phyloP scores from a whole-genome alignment of 2,797 vertebrate genomes.

The Enteromius paludinosus region DNA sequence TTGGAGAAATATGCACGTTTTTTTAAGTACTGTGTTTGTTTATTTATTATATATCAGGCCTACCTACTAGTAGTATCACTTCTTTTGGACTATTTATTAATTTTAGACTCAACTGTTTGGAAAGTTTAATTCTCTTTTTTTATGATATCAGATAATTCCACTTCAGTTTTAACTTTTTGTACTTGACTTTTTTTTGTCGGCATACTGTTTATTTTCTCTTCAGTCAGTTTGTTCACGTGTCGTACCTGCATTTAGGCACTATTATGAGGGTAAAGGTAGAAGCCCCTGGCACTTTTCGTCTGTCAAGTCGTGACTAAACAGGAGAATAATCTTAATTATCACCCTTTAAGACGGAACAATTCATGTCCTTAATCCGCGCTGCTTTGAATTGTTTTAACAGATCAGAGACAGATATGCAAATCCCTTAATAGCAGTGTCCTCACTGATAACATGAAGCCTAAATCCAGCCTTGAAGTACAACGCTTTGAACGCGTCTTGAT shows the following conservation, averaged over 20 bases:
- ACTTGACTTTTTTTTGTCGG: neutral
- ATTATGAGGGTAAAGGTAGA: conserved; percentile 4
- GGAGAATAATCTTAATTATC: conserved; percentile 64
- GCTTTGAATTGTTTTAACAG: conserved; percentile 59
- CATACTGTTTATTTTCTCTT: neutral
- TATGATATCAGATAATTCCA: neutral
- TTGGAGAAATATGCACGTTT: neutral
- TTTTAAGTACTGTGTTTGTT: neutral
- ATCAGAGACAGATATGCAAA: conserved; percentile 63
- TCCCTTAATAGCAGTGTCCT: conserved; percentile 60
- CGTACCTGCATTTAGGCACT: neutral
- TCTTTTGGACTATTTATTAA: neutral
- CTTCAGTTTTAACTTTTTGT: neutral
- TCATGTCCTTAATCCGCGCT: conserved; percentile 56
- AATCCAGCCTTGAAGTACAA: conserved; percentile 44
- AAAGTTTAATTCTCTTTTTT: neutral
- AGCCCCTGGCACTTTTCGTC: conserved; percentile 15
- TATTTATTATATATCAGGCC: neutral
- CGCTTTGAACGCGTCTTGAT: conserved; percentile 36
- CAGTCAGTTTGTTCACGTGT: neutral
- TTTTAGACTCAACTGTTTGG: neutral
- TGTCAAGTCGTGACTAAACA: conserved; percentile 46
- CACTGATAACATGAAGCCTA: conserved; percentile 56
- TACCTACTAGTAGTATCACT: neutral
- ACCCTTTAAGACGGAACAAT: conserved; percentile 61